Conservation (phyloP, 1,140 invertebrate species). For the Orius insidiosus region DNA sequence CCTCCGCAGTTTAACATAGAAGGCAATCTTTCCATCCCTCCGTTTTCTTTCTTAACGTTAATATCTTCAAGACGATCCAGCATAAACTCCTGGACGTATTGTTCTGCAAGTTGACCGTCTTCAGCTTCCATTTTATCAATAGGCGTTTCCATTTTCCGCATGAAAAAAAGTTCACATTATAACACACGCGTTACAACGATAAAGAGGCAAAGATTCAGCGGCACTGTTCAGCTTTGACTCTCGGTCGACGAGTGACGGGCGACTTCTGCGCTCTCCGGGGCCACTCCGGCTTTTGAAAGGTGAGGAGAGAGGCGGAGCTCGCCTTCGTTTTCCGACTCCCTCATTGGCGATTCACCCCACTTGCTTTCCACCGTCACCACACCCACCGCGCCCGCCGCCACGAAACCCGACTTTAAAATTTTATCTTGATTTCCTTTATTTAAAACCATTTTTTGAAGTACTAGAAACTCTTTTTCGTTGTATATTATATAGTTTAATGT, state of each 20-base stretch:
- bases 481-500: too few species aligned
- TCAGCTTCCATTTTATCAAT: conserved; percentile 16
- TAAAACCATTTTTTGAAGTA: too few species aligned
- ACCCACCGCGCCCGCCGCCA: neutral
- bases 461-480: too few species aligned
- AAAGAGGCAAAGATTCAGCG: neutral
- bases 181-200: neutral
- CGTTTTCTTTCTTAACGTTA: conserved; percentile 48
- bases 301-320: conserved; percentile 1
- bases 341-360: neutral
- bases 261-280: conserved; percentile 5
- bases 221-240: neutral
- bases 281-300: conserved; percentile 6
- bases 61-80: conserved; percentile 67
- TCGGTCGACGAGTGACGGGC: neutral
- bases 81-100: conserved; percentile 77
- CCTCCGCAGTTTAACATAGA: conserved; percentile 1
- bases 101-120: conserved; percentile 41
- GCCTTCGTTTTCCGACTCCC: neutral
- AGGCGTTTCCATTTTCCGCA: neutral
- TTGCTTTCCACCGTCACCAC: too few species aligned
- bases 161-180: conserved; percentile 8
- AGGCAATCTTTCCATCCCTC: conserved; percentile 14
- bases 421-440: too few species aligned
- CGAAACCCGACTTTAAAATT: neutral